These are phyloP conservation scores for Daphoenositta chrysoptera DNA, from an alignment of 2,113 vertebrate genomes.

Conservation along the genomic window DNA sequence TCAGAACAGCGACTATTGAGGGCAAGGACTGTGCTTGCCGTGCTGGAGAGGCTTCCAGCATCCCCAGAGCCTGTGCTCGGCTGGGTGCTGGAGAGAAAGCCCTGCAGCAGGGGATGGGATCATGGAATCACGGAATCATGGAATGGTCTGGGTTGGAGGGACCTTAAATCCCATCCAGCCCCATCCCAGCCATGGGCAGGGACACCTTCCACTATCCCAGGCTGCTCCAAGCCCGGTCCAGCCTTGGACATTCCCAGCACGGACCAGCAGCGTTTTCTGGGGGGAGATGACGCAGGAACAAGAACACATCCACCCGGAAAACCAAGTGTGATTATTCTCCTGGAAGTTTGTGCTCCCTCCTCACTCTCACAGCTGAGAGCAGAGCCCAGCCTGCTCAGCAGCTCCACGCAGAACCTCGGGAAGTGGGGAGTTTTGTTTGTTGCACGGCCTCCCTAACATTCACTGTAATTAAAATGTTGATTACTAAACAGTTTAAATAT, in stretches of 20 bases:
- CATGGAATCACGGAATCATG: accelerated
- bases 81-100: neutral
- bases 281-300: neutral
- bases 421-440: constrained; percentile 67
- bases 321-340: neutral
- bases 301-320: neutral
- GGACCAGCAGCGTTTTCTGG: accelerated
- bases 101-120: neutral
- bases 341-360: neutral
- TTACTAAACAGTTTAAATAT: constrained; percentile 77
- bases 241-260: neutral
- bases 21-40: neutral
- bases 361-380: neutral
- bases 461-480: constrained; percentile 77
- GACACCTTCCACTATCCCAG: neutral
- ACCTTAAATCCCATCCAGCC: accelerated
- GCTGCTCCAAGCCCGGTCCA: neutral
- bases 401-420: neutral
- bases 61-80: neutral
- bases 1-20: neutral
- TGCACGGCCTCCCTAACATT: constrained; percentile 41
- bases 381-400: neutral
- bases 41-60: neutral
- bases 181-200: neutral
- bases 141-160: neutral